Evolutionary conservation across 2,113 vertebrate genomes (phyloP).

Genomic region (Tachysurus fulvidraco): DNA sequence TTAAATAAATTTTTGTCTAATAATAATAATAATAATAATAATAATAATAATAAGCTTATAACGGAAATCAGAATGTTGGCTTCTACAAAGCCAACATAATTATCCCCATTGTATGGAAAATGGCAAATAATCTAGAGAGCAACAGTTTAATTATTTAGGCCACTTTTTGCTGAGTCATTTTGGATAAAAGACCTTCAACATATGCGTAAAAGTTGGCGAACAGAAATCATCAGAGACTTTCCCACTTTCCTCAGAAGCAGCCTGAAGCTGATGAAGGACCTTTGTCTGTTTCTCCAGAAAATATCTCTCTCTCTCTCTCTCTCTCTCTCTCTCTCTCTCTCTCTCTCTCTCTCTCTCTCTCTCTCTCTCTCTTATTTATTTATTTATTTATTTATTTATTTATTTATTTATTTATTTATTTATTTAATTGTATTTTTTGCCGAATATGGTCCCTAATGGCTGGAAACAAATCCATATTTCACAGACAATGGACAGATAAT

Average conservation of each 20-base stretch:
- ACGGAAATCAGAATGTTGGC: no score
- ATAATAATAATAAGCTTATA: no score
- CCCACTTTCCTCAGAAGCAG: background rate
- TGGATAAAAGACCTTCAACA: background rate
- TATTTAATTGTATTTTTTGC: background rate
- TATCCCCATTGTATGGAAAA: background rate
- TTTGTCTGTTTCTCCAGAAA: background rate
- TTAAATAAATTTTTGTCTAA: no score
- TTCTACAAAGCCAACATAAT: no score
- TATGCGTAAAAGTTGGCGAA: background rate
- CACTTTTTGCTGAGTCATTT: background rate
- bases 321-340: no score
- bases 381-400: no score
- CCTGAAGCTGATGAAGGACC: background rate
- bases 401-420: no score
- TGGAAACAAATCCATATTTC: conserved; percentile 24
- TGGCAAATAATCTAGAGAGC: background rate
- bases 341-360: no score
- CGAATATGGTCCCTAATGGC: conserved; percentile 10
- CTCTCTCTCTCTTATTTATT: no score
- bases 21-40: no score
- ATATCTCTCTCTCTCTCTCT: background rate
- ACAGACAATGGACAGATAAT: conserved; percentile 25
- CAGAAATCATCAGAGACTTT: background rate
- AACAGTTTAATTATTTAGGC: background rate